These are phyloP conservation scores for Myxocyprinus asiaticus DNA, from an alignment of 2,113 vertebrate species.

Conservation along the genomic window DNA sequence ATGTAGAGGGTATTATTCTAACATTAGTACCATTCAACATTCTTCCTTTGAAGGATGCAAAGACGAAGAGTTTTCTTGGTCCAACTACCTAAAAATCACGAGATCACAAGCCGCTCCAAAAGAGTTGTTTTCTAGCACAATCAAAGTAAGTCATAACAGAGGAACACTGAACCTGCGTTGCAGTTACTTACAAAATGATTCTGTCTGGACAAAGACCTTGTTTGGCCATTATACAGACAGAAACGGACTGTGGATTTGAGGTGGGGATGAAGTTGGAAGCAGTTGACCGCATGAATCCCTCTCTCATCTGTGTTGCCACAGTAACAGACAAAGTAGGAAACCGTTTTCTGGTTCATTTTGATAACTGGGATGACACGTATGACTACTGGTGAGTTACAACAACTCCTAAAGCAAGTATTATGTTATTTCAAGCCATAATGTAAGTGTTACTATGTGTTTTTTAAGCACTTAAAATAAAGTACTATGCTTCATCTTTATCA, in stretches of 20 bases:
- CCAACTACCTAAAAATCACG: slow-evolving; percentile 89
- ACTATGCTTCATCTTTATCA: slow-evolving; percentile 25
- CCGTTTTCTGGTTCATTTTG: slow-evolving; percentile 96
- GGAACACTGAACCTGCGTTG: background rate
- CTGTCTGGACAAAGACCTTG: no score
- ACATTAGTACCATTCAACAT: background rate
- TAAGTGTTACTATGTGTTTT: no score
- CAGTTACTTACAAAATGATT: background rate
- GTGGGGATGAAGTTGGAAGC: slow-evolving; percentile 97
- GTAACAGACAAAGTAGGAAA: slow-evolving; percentile 91
- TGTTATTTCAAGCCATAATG: background rate
- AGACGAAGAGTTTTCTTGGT: slow-evolving; percentile 97
- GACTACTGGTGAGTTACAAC: slow-evolving; percentile 89
- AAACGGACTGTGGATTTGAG: slow-evolving; percentile 82
- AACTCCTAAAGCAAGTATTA: background rate
- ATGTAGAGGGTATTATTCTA: background rate
- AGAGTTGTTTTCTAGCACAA: slow-evolving; percentile 86
- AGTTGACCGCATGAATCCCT: slow-evolving; percentile 97
- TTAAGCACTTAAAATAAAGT: background rate
- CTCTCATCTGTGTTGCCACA: slow-evolving; percentile 94
- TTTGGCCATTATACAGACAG: slow-evolving; percentile 66
- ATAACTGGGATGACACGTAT: slow-evolving; percentile 98
- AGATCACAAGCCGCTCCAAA: slow-evolving; percentile 93
- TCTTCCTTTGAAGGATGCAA: slow-evolving; percentile 84
- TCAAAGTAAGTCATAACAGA: slow-evolving; percentile 76